Base-by-base conservation (phyloP, 23 tunicate species). In the Aplidium turbinatum region DNA sequence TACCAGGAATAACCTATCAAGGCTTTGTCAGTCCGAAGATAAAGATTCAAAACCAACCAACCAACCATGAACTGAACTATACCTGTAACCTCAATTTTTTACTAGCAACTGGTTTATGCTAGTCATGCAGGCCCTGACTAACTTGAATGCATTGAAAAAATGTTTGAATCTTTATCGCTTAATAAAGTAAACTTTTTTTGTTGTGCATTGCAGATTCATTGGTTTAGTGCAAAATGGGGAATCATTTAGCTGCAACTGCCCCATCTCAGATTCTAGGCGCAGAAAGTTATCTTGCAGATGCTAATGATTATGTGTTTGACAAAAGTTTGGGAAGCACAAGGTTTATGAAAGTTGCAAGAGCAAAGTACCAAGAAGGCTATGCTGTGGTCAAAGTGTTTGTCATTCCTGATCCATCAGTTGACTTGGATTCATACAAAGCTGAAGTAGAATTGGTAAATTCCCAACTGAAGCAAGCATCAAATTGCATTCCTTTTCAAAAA, bases 181-280 rank as follows among this genome's bases (percentile, higher is more conserved):
- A n/a, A n/a, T n/a, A n/a, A n/a, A n/a, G n/a, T n/a, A n/a, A n/a
- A n/a, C n/a, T n/a, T n/a, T n/a, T n/a, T n/a, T n/a, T n/a, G n/a
- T n/a, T n/a, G n/a, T n/a, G n/a, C n/a, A n/a, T n/a, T n/a, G n/a
- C n/a, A n/a, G n/a, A n/a, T n/a, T n/a, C n/a, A n/a, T n/a, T n/a
- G n/a, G n/a, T n/a, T n/a, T n/a, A n/a, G n/a, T n/a, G n/a, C n/a
- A 80, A 68, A 52, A 94, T 94, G 99, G 99, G 99, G 1, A 94
- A 94, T 55, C 80, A 72, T 48, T 66, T 94, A 34, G 87, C 85
- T 77, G 95, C 94, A 1, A 82, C 82, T 22, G 85, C 95, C 21
- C 99, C 99, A 16, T 94, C 99, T 30, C 99, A 94, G 45, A 87
- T 86, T 3, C 68, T 76, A 2, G 72, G 72, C 21, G 89, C 87